These are phyloP conservation scores for Cynodonichthys magdalenae DNA, from an alignment of 2,797 vertebrate species.

Conservation along the genomic window DNA sequence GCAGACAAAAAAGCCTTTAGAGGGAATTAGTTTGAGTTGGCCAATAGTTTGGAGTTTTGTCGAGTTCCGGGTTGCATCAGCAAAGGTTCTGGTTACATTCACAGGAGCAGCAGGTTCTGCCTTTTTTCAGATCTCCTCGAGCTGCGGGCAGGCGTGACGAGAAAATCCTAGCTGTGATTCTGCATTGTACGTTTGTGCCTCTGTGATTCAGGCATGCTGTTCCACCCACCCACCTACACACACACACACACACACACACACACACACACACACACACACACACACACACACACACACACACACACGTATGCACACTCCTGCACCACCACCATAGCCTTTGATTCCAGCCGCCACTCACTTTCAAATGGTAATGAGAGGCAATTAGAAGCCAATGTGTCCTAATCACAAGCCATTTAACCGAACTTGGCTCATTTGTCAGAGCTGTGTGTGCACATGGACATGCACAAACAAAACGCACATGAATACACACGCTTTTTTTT, in stretches of 20 bases:
- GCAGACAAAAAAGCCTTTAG: neutral
- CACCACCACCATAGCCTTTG: conserved; percentile 61
- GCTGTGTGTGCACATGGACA: conserved; percentile 53
- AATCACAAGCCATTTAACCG: conserved; percentile 78
- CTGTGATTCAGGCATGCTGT: conserved; percentile 32
- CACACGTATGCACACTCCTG: conserved; percentile 26
- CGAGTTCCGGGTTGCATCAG: conserved; percentile 5
- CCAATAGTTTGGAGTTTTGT: conserved; percentile 7
- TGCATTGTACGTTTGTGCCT: conserved; percentile 31
- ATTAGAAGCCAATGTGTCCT: conserved; percentile 80
- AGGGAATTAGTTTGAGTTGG: conserved; percentile 25
- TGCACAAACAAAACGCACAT: conserved; percentile 39
- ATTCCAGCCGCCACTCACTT: conserved; percentile 76
- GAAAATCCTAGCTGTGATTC: conserved; percentile 22
- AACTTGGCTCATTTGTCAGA: conserved; percentile 74
- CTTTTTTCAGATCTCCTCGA: conserved; percentile 5
- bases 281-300: conserved; percentile 1
- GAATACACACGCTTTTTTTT: conserved; percentile 50
- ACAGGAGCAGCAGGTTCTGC: neutral
- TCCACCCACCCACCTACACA: conserved; percentile 9
- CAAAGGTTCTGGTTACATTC: neutral
- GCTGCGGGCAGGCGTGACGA: neutral
- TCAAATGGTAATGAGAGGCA: conserved; percentile 82
- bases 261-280: conserved; percentile 1
- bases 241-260: neutral